Conservation (phyloP, 2,797 vertebrate species). For the Spondyliosoma cantharus region DNA sequence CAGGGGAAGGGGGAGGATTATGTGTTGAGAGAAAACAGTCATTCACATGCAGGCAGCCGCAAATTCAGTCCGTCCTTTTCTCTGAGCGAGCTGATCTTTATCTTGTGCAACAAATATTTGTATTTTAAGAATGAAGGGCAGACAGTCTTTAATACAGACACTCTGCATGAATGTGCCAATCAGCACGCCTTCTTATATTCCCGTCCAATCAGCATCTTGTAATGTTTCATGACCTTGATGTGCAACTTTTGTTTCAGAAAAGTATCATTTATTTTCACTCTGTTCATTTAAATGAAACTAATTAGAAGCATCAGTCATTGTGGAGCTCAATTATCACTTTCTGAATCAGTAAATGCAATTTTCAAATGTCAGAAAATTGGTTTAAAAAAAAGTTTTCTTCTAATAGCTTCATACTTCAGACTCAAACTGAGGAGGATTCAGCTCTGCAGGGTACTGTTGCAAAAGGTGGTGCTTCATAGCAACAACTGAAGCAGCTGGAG, state of each 20-base stretch:
- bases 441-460: too few relatives aligned
- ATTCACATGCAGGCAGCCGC: constrained; percentile 23
- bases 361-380: too few relatives aligned
- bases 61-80: not conserved
- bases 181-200: too few relatives aligned
- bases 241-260: not conserved
- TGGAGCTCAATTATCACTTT: too few relatives aligned
- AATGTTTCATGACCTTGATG: not conserved
- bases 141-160: not conserved
- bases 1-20: constrained; percentile 24
- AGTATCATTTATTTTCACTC: not conserved
- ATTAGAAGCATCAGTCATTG: not conserved
- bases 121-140: not conserved
- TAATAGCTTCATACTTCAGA: too few relatives aligned
- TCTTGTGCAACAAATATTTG: not conserved
- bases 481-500: too few relatives aligned
- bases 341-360: too few relatives aligned
- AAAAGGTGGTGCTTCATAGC: too few relatives aligned
- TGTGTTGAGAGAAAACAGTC: constrained; percentile 23
- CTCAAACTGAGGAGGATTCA: too few relatives aligned
- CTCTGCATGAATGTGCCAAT: too few relatives aligned
- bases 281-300: not conserved
- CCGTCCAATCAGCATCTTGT: not conserved
- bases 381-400: too few relatives aligned
- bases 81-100: constrained; percentile 15